Evolutionary conservation across 92 coral and sea anemone species (phyloP), one percentile per base, ranked within the genome.

Genomic region (Ricordea florida): DNA sequence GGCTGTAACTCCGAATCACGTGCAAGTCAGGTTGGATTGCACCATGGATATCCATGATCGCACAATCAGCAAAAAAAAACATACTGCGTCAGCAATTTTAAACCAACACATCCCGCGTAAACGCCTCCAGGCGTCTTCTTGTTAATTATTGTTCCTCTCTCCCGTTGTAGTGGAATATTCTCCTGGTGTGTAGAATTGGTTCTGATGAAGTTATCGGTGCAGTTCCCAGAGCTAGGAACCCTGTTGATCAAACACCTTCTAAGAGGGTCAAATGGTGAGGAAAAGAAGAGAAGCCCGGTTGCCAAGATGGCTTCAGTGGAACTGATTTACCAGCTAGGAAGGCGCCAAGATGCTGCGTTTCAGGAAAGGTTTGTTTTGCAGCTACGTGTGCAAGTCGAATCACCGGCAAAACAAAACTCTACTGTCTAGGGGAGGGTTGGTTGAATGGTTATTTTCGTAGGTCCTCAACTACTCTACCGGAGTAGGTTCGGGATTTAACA

Each of bases 311-410:
- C 97, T 13, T 64, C 93, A 29, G 86, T 91, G 46, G 94, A 94
- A 61, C 93, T 94, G 17, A 69, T 94, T n/a, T 94, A 79, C 72
- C 93, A 90, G 44, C 86, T 94, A 37, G 97, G 93, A 15, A 88
- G 82, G 36, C 43, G 86, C 6, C 69, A 62, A 30, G 97, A 93
- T 35, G 75, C 82, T 65, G 76, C 78, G 10, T 76, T 71, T 28
- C 68, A 74, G 69, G 64, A 60, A 60, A 84, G 89, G 89, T 84
- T 10, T 21, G 72, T n/a, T n/a, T n/a, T n/a, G n/a, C n/a, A n/a
- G n/a, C n/a, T n/a, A n/a, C n/a, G n/a, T n/a, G n/a, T n/a, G n/a
- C 30, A 26, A 17, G 31, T 15, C 0, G 44, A 10, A 9, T 16
- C 3, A 9, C n/a, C n/a, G n/a, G n/a, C n/a, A n/a, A n/a, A n/a